Evolutionary conservation across 2,113 vertebrate genomes (phyloP).

Genomic region (Nothoprocta pentlandii): DNA sequence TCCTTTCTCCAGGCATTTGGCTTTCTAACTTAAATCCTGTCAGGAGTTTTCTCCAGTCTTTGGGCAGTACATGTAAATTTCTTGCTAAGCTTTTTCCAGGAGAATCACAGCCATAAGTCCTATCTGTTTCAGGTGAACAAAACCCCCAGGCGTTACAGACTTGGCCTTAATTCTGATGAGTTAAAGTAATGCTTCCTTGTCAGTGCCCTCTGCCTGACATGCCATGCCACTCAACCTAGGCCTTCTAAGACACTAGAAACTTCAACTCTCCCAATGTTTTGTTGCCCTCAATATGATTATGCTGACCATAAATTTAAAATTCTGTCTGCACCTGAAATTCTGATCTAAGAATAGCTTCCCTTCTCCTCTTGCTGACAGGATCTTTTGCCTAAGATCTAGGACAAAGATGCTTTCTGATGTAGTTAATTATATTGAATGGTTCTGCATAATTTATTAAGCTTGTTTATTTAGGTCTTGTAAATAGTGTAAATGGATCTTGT

Average conservation of each 20-base stretch:
- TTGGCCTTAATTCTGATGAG: constrained; percentile 47
- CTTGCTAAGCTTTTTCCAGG: constrained; percentile 54
- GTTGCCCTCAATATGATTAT: not conserved
- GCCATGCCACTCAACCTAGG: not conserved
- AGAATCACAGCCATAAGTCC: constrained; percentile 35
- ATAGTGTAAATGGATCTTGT: not conserved
- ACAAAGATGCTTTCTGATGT: not conserved
- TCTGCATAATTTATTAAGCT: not conserved
- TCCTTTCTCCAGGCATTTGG: not conserved
- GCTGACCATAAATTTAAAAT: not conserved
- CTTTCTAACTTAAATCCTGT: not conserved
- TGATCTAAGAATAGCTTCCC: not conserved
- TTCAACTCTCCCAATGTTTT: not conserved
- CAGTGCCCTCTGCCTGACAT: not conserved
- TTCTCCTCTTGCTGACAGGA: not conserved
- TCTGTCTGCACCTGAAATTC: not conserved
- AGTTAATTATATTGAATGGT: not conserved
- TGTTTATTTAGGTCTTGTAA: not conserved
- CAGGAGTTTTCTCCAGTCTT: not conserved
- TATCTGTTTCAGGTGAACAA: constrained; percentile 47
- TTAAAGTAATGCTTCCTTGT: constrained; percentile 30
- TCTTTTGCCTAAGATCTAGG: not conserved
- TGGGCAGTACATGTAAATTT: constrained; percentile 22
- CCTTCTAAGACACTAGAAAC: not conserved
- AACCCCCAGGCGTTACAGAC: not conserved